Percentiles rank a stretch among this genome's conserved stretches.
Evolutionary conservation across 2,888 invertebrate genomes (phyloP).

Genomic region (Tenthredo distinguenda): DNA sequence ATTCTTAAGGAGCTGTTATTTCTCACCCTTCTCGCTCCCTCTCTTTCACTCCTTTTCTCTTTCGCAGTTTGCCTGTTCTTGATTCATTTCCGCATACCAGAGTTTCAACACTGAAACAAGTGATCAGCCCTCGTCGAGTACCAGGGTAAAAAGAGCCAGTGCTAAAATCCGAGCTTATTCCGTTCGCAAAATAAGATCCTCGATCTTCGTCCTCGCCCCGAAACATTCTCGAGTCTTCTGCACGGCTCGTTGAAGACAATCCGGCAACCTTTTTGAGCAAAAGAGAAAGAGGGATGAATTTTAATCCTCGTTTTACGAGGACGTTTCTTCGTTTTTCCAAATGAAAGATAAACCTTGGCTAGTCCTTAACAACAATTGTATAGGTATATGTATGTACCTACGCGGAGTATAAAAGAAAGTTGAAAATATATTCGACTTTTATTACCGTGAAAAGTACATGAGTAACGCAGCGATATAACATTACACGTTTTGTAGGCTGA

Average conservation of each 20-base stretch:
- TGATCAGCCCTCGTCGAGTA: not conserved
- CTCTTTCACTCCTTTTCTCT: not conserved
- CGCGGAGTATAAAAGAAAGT: not conserved
- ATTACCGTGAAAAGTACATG: conserved; percentile 43
- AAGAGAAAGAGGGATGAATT: not conserved
- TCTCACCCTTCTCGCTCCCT: not conserved
- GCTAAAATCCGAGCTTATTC: not conserved
- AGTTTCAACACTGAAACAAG: not conserved
- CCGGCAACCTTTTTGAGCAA: not conserved
- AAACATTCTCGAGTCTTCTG: not conserved
- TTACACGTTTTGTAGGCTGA: conserved; percentile 8
- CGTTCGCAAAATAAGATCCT: not conserved
- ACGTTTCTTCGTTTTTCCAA: conserved; percentile 6
- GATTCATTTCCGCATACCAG: not conserved
- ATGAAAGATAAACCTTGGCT: not conserved
- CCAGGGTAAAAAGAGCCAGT: not conserved
- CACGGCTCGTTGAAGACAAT: conserved; percentile 31
- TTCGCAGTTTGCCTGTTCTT: not conserved
- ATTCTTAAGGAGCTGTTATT: conserved; percentile 18
- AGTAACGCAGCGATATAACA: conserved; percentile 31
- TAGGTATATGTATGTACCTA: not conserved
- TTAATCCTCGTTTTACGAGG: conserved; percentile 7
- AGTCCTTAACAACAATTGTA: not conserved
- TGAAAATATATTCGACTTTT: conserved; percentile 25
- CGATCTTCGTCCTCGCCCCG: not conserved